These are phyloP conservation scores for Myzus persicae DNA, from an alignment of 1,140 invertebrate genomes.

Conservation along the genomic window DNA sequence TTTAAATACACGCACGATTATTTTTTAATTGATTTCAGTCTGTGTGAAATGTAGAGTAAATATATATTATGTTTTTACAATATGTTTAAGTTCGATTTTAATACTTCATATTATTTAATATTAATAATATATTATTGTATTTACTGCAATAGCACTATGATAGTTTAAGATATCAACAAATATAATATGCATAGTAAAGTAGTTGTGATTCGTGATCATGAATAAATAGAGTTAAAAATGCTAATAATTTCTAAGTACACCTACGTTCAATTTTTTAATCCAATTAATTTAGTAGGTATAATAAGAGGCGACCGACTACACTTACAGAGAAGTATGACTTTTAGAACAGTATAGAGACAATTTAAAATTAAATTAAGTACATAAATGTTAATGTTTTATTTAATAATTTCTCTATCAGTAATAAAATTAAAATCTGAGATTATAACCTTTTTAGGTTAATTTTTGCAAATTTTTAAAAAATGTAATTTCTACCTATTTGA, in stretches of 20 bases:
- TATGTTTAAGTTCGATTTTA: neutral
- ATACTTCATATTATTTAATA: too few relatives aligned
- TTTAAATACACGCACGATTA: neutral
- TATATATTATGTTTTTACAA: neutral
- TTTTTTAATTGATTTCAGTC: slow-evolving; percentile 14
- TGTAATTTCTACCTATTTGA: neutral
- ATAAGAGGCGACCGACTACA: neutral
- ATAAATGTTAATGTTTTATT: neutral
- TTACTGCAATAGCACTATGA: neutral
- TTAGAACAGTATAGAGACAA: neutral
- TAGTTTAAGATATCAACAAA: neutral
- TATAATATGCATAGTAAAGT: neutral
- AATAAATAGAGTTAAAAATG: neutral
- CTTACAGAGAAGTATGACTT: neutral
- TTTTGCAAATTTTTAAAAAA: neutral
- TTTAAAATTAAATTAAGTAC: neutral
- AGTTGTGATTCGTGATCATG: neutral
- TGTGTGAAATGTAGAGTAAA: neutral
- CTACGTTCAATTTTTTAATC: neutral
- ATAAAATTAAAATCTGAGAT: neutral
- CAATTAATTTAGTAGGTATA: neutral
- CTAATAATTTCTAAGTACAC: neutral
- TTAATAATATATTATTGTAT: neutral
- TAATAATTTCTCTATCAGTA: rapidly evolving
- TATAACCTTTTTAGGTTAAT: neutral